Evolutionary conservation across 2,888 invertebrate species (phyloP).

Genomic region (Sarcophaga carnaria): DNA sequence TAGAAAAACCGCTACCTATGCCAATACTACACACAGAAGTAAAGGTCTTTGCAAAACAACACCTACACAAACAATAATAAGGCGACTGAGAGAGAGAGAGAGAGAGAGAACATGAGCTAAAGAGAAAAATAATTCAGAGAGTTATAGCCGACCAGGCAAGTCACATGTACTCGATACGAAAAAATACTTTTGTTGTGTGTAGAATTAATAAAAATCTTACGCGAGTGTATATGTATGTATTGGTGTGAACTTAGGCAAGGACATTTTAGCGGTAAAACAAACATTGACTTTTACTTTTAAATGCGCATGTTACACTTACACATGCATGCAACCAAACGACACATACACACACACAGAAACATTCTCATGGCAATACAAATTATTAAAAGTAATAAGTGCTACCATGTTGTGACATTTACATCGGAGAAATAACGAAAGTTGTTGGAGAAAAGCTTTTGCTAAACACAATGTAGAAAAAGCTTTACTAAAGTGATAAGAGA

Average conservation of each 20-base stretch:
- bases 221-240: conserved; percentile 42
- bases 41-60: not conserved
- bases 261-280: conserved; percentile 69
- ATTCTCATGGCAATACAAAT: too few species aligned
- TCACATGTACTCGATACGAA: not conserved
- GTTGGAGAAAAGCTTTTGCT: conserved; percentile 32
- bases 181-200: not conserved
- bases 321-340: not conserved
- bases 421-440: conserved; percentile 44
- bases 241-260: conserved; percentile 70
- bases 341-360: not conserved
- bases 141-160: not conserved
- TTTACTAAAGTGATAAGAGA: too few species aligned
- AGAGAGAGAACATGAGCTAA: not conserved
- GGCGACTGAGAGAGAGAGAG: not conserved
- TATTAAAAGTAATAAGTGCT: too few species aligned
- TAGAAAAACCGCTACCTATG: not conserved
- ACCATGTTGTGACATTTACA: too few species aligned
- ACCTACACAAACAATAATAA: not conserved
- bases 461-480: too few species aligned
- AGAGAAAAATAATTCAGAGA: not conserved
- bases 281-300: conserved; percentile 23
- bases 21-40: not conserved
- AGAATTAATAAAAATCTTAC: conserved; percentile 7
- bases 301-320: conserved; percentile 59